Conservation (phyloP, 2,797 vertebrate genomes). For the Pangasius macronema region DNA sequence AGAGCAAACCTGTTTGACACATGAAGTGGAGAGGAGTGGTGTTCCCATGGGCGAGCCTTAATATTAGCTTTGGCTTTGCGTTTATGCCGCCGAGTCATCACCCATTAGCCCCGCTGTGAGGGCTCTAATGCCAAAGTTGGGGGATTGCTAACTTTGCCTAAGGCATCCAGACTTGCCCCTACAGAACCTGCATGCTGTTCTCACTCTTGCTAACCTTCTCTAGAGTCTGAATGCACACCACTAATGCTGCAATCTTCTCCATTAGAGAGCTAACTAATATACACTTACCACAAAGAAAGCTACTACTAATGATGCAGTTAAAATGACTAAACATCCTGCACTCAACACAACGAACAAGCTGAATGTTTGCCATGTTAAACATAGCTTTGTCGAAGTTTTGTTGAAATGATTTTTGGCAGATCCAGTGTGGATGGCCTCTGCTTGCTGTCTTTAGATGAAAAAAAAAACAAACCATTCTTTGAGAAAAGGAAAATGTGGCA, state of each 20-base stretch:
- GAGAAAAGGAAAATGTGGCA: background rate
- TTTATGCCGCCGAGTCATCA: background rate
- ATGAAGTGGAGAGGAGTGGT: background rate
- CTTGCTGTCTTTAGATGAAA: background rate
- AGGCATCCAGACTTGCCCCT: background rate
- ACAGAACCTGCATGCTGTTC: background rate
- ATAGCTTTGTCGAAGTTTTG: too few relatives aligned
- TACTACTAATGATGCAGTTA: background rate
- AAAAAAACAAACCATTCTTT: background rate
- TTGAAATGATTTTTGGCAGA: background rate
- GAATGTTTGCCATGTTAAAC: background rate
- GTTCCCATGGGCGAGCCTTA: background rate
- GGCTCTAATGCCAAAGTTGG: slow-evolving; percentile 1
- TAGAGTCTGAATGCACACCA: background rate
- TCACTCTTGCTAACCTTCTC: background rate
- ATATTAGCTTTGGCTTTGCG: background rate
- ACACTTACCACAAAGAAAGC: background rate
- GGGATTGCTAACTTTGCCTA: background rate
- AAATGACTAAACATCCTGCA: background rate
- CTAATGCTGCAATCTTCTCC: background rate
- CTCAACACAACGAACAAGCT: background rate
- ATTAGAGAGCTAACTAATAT: background rate
- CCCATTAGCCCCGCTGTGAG: background rate
- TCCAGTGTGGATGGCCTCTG: background rate
- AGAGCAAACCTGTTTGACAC: background rate